Percentiles rank a stretch among this genome's conserved stretches.
phyloP scores from a whole-genome alignment of 2,113 vertebrate species.

The Trogon melanurus region DNA sequence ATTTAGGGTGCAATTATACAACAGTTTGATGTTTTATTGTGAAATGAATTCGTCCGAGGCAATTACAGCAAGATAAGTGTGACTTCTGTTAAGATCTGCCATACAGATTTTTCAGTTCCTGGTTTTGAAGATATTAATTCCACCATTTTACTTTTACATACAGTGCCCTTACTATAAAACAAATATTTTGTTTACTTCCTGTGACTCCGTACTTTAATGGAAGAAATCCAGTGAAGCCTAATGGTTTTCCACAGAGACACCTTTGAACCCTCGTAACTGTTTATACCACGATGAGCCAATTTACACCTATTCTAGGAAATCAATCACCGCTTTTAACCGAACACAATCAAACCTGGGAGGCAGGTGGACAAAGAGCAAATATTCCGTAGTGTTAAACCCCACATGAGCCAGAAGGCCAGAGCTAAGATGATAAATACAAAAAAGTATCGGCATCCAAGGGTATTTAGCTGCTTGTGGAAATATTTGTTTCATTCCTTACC shows the following conservation, averaged over 20 bases:
- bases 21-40: slow-evolving; percentile 58
- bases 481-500: neutral
- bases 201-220: neutral
- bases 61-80: slow-evolving; percentile 28
- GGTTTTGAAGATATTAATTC: slow-evolving; percentile 34
- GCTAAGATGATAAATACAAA: neutral
- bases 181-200: neutral
- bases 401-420: neutral
- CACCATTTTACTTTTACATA: neutral
- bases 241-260: neutral
- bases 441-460: neutral
- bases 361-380: slow-evolving; percentile 1
- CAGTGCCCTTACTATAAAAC: neutral
- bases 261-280: neutral
- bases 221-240: neutral
- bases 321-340: slow-evolving; percentile 40
- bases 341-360: neutral
- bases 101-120: slow-evolving; percentile 25
- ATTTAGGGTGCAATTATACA: slow-evolving; percentile 64
- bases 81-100: slow-evolving; percentile 46
- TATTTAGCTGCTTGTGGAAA: neutral
- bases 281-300: neutral
- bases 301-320: slow-evolving; percentile 11
- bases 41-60: slow-evolving; percentile 32
- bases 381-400: neutral